Evolutionary conservation across 2,113 vertebrate species (phyloP).

Genomic region (Chlorodrepanis virens): DNA sequence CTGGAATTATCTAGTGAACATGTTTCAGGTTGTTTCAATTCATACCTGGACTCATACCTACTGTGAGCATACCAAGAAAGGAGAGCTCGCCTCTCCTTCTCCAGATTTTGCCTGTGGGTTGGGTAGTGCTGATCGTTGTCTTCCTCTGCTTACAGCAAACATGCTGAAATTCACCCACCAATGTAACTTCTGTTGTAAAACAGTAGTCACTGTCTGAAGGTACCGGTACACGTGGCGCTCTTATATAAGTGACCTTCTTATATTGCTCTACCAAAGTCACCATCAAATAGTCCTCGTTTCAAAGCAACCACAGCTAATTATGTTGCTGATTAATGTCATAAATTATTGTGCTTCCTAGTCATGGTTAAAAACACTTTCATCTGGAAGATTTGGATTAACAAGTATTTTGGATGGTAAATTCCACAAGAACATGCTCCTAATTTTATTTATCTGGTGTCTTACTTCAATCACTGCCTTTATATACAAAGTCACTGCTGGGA

Average conservation of each 20-base stretch:
- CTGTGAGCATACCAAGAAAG: not conserved
- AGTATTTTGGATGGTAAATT: not conserved
- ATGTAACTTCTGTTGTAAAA: not conserved
- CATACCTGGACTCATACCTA: not conserved
- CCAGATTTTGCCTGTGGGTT: not conserved
- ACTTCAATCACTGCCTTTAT: not conserved
- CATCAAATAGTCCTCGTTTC: not conserved
- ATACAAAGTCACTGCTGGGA: not conserved
- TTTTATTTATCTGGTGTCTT: not conserved
- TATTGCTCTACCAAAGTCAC: not conserved
- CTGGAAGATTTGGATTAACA: not conserved
- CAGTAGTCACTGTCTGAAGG: not conserved
- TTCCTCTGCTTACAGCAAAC: not conserved
- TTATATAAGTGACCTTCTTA: not conserved
- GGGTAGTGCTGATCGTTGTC: not conserved
- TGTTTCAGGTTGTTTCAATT: not conserved
- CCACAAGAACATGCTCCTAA: not conserved
- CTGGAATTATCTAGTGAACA: not conserved
- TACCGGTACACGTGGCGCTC: not conserved
- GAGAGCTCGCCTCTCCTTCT: not conserved
- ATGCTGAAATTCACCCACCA: not conserved
- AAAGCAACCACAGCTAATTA: not conserved
- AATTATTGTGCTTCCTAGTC: not conserved
- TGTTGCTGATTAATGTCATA: not conserved
- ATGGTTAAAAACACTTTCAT: not conserved